Conservation (phyloP, 2,113 vertebrate genomes). For the Podarcis raffonei region DNA sequence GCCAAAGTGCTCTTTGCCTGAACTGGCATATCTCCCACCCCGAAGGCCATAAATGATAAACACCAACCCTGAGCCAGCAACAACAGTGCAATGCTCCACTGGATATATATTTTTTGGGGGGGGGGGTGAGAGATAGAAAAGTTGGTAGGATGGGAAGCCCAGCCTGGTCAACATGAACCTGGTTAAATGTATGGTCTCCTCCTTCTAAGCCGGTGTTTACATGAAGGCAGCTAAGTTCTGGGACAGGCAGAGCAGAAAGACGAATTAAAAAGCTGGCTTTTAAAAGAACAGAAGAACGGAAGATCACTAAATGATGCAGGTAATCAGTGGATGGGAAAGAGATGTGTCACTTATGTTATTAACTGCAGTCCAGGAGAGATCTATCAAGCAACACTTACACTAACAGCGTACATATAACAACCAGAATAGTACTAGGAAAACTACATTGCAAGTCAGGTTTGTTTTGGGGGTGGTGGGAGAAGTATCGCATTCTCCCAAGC, state of each 20-base stretch:
- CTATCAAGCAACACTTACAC: neutral
- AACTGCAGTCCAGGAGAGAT: neutral
- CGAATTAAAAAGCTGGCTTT: neutral
- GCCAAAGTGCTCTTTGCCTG: neutral
- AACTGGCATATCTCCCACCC: neutral
- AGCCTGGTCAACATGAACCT: neutral
- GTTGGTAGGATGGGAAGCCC: neutral
- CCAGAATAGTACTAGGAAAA: neutral
- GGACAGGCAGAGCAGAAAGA: neutral
- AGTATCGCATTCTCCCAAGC: neutral
- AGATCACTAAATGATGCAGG: neutral
- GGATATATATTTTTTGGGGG: no score
- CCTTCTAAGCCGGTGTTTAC: neutral
- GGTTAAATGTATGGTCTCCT: neutral
- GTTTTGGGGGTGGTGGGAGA: neutral
- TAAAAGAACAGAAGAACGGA: neutral
- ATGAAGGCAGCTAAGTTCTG: neutral
- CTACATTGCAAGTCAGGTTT: neutral
- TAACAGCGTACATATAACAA: neutral
- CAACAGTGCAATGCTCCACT: neutral
- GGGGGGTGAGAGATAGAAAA: no score
- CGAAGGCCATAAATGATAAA: no score
- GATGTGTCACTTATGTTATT: neutral
- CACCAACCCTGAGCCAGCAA: neutral
- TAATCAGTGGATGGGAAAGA: neutral